Evolutionary conservation across 2,888 invertebrate species (phyloP), one percentile per base, ranked within the genome.

Genomic region (Heliconius ethilla): DNA sequence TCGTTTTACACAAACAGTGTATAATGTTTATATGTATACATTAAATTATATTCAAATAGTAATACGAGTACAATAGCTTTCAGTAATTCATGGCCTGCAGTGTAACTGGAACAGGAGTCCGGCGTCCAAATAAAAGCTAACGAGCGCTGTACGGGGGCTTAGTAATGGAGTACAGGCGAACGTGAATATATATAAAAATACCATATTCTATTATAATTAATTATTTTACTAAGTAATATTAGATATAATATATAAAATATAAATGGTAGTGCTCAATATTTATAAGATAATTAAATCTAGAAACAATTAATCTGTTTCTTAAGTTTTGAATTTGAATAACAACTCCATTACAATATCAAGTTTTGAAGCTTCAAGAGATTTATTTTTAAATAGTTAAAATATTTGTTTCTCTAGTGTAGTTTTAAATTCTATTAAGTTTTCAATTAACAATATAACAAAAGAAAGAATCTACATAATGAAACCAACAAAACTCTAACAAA

Each of bases 111-210:
- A 90, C 93, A 87, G 94, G 91, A 92, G 93, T 92, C 92, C 90
- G 88, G 83, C 91, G 91, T 91, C 90, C 92, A 93, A 94, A 94
- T 94, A 94, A 94, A 93, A 93, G 92, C 92, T 93, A 91, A 93
- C 92, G 92, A 93, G 90, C 91, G 87, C 85, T 87, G 89, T 89
- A 89, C 89, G 89, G 89, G 88, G 87, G 90, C 90, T 90, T 88
- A 89, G 91, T 93, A 92, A 93, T 93, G 92, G 89, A 82, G 93
- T 85, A 92, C 89, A 86, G 83, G n/a, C 83, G 81, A 83, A 88
- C 76, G 85, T 37, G 79, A 81, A 45, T 67, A 85, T 33, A 70
- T 66, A 15, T 51, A 6, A 25, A 33, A 51, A 18, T 72, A 15
- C 29, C 13, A 10, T 25, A 25, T 45, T 66, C n/a, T 67, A 37